Percentiles rank a stretch among this genome's conserved stretches.
phyloP scores from a whole-genome alignment of 2,797 vertebrate species.

The Cichlasoma orientale region DNA sequence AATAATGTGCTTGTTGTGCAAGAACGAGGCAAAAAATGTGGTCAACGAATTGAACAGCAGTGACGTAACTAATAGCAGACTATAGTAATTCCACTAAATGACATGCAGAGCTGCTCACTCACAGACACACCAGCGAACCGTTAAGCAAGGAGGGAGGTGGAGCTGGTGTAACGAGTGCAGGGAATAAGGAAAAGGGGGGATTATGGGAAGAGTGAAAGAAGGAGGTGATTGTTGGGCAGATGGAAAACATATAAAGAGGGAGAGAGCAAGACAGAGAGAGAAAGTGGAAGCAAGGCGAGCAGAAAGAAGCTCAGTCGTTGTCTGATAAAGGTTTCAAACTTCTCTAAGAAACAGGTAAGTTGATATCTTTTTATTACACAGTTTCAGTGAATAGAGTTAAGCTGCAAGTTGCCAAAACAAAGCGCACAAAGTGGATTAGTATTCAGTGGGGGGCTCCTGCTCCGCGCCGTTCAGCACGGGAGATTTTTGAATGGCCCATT shows the following conservation, averaged over 20 bases:
- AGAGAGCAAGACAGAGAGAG: conserved; percentile 24
- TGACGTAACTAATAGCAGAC: conserved; percentile 29
- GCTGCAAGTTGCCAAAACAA: not conserved
- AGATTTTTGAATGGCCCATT: conserved; percentile 22
- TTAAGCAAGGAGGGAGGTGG: conserved; percentile 54
- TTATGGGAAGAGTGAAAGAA: conserved; percentile 68
- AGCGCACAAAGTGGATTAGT: not conserved
- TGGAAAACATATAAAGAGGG: conserved; percentile 51
- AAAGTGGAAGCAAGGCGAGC: conserved; percentile 35
- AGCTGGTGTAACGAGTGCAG: conserved; percentile 35
- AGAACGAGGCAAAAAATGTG: conserved; percentile 3
- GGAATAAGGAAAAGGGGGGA: conserved; percentile 22
- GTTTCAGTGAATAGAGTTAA: not conserved
- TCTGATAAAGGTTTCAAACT: conserved; percentile 11
- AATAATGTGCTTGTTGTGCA: conserved; percentile 1
- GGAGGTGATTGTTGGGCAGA: conserved; percentile 64
- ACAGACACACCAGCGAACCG: conserved; percentile 20
- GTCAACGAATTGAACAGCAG: conserved; percentile 9
- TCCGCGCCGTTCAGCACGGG: not conserved
- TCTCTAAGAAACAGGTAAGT: conserved; percentile 53
- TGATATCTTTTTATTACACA: not conserved
- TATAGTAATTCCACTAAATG: conserved; percentile 12
- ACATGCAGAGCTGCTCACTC: conserved; percentile 26
- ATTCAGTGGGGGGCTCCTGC: not conserved
- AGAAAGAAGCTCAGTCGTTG: conserved; percentile 7